These are phyloP conservation scores for Phlogophora meticulosa DNA, from an alignment of 2,888 invertebrate species.

Conservation along the genomic window DNA sequence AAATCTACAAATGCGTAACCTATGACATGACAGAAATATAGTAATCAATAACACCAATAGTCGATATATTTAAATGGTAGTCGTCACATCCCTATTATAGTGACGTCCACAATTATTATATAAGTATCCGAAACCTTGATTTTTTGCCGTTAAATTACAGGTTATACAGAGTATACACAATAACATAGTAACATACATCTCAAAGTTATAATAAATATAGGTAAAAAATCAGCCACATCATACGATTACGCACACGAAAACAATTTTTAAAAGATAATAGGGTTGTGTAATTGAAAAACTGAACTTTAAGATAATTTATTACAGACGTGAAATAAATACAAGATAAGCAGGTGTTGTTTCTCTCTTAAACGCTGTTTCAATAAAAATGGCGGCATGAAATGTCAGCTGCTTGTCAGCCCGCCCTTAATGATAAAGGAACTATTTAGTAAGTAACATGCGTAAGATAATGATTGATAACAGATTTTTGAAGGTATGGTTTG, in stretches of 20 bases:
- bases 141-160: constrained; percentile 62
- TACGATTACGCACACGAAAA: constrained; percentile 53
- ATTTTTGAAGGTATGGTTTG: background rate
- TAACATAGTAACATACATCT: constrained; percentile 33
- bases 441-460: background rate
- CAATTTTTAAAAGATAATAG: constrained; percentile 47
- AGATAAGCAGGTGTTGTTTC: constrained; percentile 26
- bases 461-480: constrained; percentile 1
- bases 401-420: constrained; percentile 22
- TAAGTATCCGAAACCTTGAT: constrained; percentile 51
- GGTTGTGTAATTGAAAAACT: constrained; percentile 47
- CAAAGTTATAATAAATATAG: constrained; percentile 25
- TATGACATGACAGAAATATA: constrained; percentile 21
- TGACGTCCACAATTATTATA: constrained; percentile 41
- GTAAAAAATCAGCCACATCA: constrained; percentile 38
- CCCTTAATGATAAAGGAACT: constrained; percentile 10
- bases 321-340: constrained; percentile 15
- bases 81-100: constrained; percentile 22
- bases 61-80: constrained; percentile 20
- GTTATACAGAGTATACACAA: constrained; percentile 36
- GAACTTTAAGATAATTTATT: constrained; percentile 34
- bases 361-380: constrained; percentile 6
- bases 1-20: background rate
- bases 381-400: constrained; percentile 18
- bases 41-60: constrained; percentile 22